Base-by-base conservation (phyloP, 2,797 vertebrate species). In the Forpus xanthops region DNA sequence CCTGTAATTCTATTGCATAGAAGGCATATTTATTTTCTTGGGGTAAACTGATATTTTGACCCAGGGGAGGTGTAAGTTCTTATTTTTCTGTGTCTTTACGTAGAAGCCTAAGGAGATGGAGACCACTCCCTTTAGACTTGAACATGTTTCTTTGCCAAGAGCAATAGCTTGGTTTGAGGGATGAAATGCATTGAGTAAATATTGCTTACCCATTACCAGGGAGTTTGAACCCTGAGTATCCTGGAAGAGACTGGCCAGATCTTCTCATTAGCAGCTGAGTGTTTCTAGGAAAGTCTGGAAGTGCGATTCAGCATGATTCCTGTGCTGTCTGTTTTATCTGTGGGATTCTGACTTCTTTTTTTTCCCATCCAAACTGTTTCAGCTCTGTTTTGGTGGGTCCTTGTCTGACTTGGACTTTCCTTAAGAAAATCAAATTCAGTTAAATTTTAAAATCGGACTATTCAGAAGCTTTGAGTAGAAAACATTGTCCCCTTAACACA, bases 1-100 rank as follows among this genome's bases (percentile, higher is more conserved):
- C 81, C 93, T 86, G 79, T 94, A 96, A 94, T 96, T 95, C 87
- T 71, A 47, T 65, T 87, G 55, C 62, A 56, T 89, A 85, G 61
- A 95, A 95, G 52, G 24, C 74, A 78, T 84, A 75, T 89, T 68
- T 78, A 72, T 74, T 94, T 96, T 91, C 86, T 82, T 72, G 71
- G 35, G 65, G 50, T 89, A 77, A 91, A 92, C n/a, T 70, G 75
- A 93, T 91, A 94, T 89, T 89, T 87, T 85, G 78, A 85, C 91
- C 50, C 80, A 70, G 49, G 66, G 60, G 83, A 93, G 20, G 55
- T 91, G 55, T 92, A 93, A 58, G 89, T 94, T 80, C 50, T 74
- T 78, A 16, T 5, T 88, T 92, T 70, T 73, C 44, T 30, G 31
- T 61, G 83, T 67, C n/a, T 90, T 90, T 45, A 16, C 37, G 33